Evolutionary conservation across 2,888 invertebrate species (phyloP).

Genomic region (Philereme vetulata): DNA sequence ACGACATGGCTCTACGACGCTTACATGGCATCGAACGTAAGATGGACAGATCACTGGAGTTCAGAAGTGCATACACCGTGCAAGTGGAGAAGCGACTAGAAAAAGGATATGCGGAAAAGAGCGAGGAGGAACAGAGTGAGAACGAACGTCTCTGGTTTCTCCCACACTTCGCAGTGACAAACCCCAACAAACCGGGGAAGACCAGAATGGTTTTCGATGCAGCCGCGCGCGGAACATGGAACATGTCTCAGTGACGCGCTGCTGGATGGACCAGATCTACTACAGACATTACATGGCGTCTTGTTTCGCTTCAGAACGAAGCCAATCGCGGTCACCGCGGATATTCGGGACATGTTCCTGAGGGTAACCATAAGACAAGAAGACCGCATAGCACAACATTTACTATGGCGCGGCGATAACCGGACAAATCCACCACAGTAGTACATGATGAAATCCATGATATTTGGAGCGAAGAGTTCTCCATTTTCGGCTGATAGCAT

Average conservation of each 20-base stretch:
- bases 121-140: no score
- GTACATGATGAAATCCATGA: no score
- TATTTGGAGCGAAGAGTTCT: slow-evolving; percentile 1
- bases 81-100: no score
- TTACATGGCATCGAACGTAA: no score
- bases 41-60: slow-evolving; percentile 1
- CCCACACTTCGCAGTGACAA: slow-evolving; percentile 1
- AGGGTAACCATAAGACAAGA: not conserved
- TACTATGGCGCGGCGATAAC: not conserved
- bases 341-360: no score
- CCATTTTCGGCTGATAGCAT: not conserved
- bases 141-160: not conserved
- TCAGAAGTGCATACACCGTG: not conserved
- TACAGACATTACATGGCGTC: no score
- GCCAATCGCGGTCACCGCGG: no score
- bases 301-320: no score
- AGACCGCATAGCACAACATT: not conserved
- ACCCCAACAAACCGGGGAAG: slow-evolving; percentile 1
- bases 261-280: no score
- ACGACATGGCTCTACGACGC: slow-evolving; percentile 2
- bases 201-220: not conserved
- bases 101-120: no score
- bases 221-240: not conserved
- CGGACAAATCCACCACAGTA: not conserved
- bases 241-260: not conserved